Evolutionary conservation across 2,888 invertebrate species (phyloP).

Genomic region (Leptogaster cylindrica): DNA sequence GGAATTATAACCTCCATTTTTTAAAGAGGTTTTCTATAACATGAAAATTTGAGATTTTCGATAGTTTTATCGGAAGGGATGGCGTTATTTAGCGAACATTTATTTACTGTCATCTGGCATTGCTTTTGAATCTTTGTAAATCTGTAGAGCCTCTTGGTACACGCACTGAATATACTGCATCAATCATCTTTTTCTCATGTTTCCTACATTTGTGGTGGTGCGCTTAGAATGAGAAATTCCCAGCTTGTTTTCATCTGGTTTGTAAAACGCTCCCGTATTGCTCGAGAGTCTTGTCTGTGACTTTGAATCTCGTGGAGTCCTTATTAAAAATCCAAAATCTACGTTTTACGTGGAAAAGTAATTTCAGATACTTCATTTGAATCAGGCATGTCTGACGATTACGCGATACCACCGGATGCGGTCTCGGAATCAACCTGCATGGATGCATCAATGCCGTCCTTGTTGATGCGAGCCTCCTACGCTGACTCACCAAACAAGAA

Average conservation of each 20-base stretch:
- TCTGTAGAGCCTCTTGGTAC: too few relatives aligned
- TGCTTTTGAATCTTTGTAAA: too few relatives aligned
- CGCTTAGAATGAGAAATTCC: conserved; percentile 9
- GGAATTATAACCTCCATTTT: too few relatives aligned
- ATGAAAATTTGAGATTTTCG: too few relatives aligned
- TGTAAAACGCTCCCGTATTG: conserved; percentile 22
- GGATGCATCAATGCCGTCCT: conserved; percentile 76
- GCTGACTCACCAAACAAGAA: conserved; percentile 67
- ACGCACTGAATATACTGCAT: too few relatives aligned
- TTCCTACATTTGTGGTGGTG: conserved; percentile 24
- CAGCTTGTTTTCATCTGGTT: conserved; percentile 22
- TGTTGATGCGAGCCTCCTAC: conserved; percentile 68
- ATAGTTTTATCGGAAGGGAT: too few relatives aligned
- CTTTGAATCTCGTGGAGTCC: background rate
- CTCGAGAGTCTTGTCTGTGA: conserved; percentile 23
- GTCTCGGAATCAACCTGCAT: conserved; percentile 80
- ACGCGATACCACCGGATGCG: conserved; percentile 95
- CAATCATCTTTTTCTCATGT: too few relatives aligned
- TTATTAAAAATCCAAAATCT: conserved; percentile 24
- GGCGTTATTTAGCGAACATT: too few relatives aligned
- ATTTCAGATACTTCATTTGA: conserved; percentile 87
- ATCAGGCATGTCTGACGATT: conserved; percentile 94
- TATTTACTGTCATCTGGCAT: too few relatives aligned
- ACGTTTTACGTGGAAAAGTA: conserved; percentile 62
- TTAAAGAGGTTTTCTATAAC: too few relatives aligned